These are phyloP conservation scores for Pheucticus melanocephalus DNA, from an alignment of 2,113 vertebrate species.

Conservation along the genomic window DNA sequence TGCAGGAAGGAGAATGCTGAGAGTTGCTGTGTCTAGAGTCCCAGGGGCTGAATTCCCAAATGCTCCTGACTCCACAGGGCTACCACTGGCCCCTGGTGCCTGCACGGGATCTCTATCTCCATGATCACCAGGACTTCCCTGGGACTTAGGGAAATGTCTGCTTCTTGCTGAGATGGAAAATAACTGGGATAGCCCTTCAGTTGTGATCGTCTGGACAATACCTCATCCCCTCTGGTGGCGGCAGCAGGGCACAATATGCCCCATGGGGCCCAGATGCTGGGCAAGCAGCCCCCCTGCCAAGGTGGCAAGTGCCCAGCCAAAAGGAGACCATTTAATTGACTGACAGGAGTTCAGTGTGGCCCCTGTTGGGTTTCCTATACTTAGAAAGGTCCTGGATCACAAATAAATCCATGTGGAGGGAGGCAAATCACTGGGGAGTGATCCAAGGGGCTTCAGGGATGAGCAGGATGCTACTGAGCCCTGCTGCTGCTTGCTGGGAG, in stretches of 20 bases:
- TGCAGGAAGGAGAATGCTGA: neutral
- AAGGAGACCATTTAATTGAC: neutral
- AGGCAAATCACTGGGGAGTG: rapidly evolving
- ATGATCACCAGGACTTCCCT: neutral
- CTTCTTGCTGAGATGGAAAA: neutral
- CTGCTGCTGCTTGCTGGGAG: neutral
- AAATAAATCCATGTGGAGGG: neutral
- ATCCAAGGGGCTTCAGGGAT: neutral
- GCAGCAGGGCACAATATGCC: neutral
- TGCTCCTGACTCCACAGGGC: neutral
- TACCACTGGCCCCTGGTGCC: neutral
- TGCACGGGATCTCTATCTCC: rapidly evolving
- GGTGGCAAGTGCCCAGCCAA: neutral
- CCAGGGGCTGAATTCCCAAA: neutral
- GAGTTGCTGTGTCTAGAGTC: neutral
- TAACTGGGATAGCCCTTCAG: neutral
- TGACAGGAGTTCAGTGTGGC: neutral
- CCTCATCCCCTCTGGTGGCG: too few species aligned
- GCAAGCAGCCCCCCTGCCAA: rapidly evolving
- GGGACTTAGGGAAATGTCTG: rapidly evolving
- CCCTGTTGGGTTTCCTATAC: neutral
- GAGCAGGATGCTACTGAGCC: neutral
- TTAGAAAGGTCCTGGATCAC: neutral
- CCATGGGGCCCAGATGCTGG: neutral
- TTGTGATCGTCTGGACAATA: neutral